Percentiles rank a stretch among this genome's conserved stretches.
These are phyloP conservation scores for Halictus ligatus DNA, from an alignment of 2,888 invertebrate genomes.

Conservation along the genomic window DNA sequence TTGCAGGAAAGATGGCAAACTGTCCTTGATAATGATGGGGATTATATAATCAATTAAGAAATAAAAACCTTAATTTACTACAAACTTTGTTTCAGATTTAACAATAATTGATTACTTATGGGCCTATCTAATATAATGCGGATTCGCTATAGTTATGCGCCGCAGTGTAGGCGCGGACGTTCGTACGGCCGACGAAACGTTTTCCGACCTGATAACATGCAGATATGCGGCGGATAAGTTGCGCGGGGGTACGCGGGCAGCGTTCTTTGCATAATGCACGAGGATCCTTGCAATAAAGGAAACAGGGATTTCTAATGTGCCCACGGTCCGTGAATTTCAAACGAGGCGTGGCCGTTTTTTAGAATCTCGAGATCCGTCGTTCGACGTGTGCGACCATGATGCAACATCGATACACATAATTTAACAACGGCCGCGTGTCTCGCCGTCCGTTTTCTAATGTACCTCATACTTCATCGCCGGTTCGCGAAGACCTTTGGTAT, in stretches of 20 bases:
- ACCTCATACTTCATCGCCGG: slow-evolving; percentile 12
- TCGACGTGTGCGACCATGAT: background rate
- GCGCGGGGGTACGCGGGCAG: background rate
- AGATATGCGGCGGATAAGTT: slow-evolving; percentile 22
- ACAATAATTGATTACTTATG: too few relatives aligned
- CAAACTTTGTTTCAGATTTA: too few relatives aligned
- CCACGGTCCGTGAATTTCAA: slow-evolving; percentile 35
- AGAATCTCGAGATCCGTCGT: background rate
- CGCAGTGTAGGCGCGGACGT: background rate
- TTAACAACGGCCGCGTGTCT: slow-evolving; percentile 4
- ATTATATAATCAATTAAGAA: too few relatives aligned
- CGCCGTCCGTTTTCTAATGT: slow-evolving; percentile 14
- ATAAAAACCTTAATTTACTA: too few relatives aligned
- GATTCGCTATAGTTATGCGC: background rate
- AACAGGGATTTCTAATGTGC: slow-evolving; percentile 39
- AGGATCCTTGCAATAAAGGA: slow-evolving; percentile 38
- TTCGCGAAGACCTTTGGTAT: slow-evolving; percentile 44
- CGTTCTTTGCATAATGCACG: slow-evolving; percentile 40
- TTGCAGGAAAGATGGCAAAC: too few relatives aligned
- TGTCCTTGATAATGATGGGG: too few relatives aligned
- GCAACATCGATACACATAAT: slow-evolving; percentile 25
- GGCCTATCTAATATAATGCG: too few relatives aligned
- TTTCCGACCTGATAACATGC: slow-evolving; percentile 10
- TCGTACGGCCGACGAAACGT: background rate
- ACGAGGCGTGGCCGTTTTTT: slow-evolving; percentile 17